Conservation (phyloP, 2,888 invertebrate genomes). For the Euclidia mi region DNA sequence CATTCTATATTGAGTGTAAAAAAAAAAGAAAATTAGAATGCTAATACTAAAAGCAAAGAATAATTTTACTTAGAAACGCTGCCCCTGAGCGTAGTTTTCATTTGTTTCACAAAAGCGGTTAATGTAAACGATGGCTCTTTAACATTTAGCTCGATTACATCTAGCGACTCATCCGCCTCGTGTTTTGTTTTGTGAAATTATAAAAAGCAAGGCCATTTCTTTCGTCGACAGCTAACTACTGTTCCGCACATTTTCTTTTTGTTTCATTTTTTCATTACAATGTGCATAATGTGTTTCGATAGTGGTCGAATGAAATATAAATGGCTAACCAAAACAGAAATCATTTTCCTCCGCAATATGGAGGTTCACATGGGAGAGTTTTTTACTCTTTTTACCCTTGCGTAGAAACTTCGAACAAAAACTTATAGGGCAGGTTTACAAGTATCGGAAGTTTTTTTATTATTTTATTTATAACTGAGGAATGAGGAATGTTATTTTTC, state of each 20-base stretch:
- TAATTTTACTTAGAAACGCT: constrained; percentile 66
- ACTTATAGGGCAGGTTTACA: neutral
- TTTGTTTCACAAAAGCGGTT: constrained; percentile 83
- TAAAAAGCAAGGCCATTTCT: constrained; percentile 51
- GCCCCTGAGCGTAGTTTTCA: constrained; percentile 78
- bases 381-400: constrained; percentile 1
- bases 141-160: constrained; percentile 82
- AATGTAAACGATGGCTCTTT: constrained; percentile 79
- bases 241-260: neutral
- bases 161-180: constrained; percentile 63
- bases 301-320: constrained; percentile 1
- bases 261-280: neutral
- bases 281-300: constrained; percentile 3
- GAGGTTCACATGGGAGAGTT: neutral
- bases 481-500: too few species aligned
- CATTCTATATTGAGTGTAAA: constrained; percentile 15
- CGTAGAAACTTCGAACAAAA: neutral
- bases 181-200: constrained; percentile 63
- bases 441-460: neutral
- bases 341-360: constrained; percentile 5
- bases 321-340: constrained; percentile 2
- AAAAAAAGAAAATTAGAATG: constrained; percentile 45
- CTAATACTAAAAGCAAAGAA: constrained; percentile 60
- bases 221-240: constrained; percentile 27
- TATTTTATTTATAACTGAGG: neutral